phyloP scores from a whole-genome alignment of 2,113 vertebrate genomes.

The Megaceryle torquata region DNA sequence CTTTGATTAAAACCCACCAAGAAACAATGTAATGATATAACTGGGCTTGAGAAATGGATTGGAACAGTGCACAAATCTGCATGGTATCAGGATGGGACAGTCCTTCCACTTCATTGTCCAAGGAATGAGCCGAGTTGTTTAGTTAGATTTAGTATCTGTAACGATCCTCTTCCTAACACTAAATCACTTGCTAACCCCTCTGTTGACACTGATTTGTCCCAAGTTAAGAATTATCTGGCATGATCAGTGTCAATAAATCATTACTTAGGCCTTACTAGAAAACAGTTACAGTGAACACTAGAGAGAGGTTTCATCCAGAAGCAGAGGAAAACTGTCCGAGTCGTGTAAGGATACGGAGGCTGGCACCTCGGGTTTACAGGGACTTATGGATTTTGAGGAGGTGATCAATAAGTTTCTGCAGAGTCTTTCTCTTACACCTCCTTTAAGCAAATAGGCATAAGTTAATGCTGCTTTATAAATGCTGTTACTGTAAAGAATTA shows the following conservation, averaged over 20 bases:
- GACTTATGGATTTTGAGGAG: not conserved
- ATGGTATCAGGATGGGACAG: not conserved
- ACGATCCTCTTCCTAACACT: not conserved
- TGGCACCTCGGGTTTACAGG: not conserved
- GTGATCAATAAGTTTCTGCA: not conserved
- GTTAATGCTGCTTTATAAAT: not conserved
- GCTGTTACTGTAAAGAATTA: not conserved
- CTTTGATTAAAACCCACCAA: not conserved
- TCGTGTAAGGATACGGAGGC: not conserved
- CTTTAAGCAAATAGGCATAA: not conserved
- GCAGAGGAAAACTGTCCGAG: not conserved
- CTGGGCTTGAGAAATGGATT: not conserved
- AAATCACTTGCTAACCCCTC: not conserved
- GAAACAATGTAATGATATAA: not conserved
- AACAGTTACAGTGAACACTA: not conserved
- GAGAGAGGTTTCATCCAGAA: not conserved
- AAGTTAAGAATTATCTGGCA: not conserved
- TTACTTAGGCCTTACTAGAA: not conserved
- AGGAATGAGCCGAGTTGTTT: not conserved
- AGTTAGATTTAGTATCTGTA: not conserved
- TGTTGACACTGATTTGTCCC: not conserved
- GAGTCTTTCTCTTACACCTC: not conserved
- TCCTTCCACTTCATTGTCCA: not conserved
- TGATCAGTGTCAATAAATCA: not conserved
- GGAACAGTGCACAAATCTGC: not conserved